These are phyloP conservation scores for pig (Sus scrofa) DNA, from an alignment of 2,113 vertebrate species.

Conservation along the genomic window T2T-Sscrofa CM000817.6:90517501-90518000, in stretches of 20 bases:
- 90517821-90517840: background rate
- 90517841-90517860: background rate
- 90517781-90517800: background rate
- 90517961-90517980: background rate
- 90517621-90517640: background rate
- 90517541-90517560: too few species aligned
- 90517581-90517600: too few species aligned
- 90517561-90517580: too few species aligned
- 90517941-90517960: background rate
- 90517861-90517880: background rate
- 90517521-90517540: too few species aligned
- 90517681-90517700: background rate
- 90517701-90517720: fast-evolving
- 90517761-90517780: background rate
- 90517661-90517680: background rate
- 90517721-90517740: background rate
- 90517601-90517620: too few species aligned
- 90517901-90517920: background rate
- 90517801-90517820: background rate
- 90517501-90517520: too few species aligned
- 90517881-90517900: too few species aligned
- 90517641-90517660: background rate
- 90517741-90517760: background rate
- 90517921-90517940: background rate
- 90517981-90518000: background rate